Conservation (phyloP, 2,888 invertebrate genomes). For the Trissoscelio sp. region DNA sequence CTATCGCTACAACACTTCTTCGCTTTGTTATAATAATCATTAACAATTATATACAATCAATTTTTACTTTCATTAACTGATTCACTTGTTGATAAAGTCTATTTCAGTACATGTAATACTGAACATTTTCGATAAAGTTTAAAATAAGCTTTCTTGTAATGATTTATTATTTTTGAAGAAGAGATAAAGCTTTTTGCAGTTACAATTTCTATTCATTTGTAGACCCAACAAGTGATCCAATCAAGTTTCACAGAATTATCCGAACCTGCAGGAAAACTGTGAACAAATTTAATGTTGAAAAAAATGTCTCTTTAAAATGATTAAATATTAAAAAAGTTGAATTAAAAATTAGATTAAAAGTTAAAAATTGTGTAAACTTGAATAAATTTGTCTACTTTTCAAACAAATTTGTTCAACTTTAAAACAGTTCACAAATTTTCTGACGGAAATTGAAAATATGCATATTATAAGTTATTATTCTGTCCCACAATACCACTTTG, state of each 20-base stretch:
- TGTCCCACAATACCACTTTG: background rate
- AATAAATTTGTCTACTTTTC: too few species aligned
- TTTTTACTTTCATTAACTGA: conserved; percentile 20
- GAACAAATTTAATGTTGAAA: too few species aligned
- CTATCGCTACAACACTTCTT: conserved; percentile 64
- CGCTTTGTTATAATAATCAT: conserved; percentile 45
- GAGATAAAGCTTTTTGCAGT: too few species aligned
- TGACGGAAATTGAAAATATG: conserved; percentile 1
- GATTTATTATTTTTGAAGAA: background rate
- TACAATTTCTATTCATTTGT: background rate
- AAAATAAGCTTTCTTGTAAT: too few species aligned
- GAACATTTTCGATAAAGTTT: too few species aligned
- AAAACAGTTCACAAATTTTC: background rate
- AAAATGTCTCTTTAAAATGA: too few species aligned
- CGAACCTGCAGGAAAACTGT: background rate
- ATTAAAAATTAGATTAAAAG: too few species aligned
- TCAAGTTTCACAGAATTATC: background rate
- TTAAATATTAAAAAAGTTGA: too few species aligned
- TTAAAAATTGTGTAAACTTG: too few species aligned
- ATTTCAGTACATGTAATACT: too few species aligned
- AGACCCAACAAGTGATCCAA: conserved; percentile 29
- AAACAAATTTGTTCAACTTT: background rate
- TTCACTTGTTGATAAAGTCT: conserved; percentile 30
- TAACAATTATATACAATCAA: conserved; percentile 69
- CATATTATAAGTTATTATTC: background rate